Evolutionary conservation across 1,140 invertebrate species (phyloP), one percentile per base, ranked within the genome.

Genomic region (Lepidurus packardi): DNA sequence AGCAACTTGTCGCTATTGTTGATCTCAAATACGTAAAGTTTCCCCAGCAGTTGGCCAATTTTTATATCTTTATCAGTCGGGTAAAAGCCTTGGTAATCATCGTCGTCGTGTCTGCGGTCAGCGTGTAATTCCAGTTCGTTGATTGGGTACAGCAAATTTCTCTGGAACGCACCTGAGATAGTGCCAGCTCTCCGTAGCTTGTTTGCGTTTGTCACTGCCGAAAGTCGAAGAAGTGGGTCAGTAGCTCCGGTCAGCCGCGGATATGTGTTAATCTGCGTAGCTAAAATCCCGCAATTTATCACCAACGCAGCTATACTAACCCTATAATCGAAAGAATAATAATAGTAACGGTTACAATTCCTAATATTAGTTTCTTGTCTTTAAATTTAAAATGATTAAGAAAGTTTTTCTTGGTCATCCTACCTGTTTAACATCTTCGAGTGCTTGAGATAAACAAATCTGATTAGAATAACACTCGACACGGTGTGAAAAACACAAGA

Each of bases 101-200:
- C 53, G 13, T n/a, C 53, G 10, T 65, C 53, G 53, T 65, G 53
- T 65, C 53, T 65, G 53, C 53, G 53, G 53, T 65, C 53, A 65
- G 53, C 53, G 5, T 65, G 8, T 21, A 65, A 16, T 65, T 65
- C 53, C 21, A 65, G 53, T 65, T 65, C 53, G 53, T 65, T 65
- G 16, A 65, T 65, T 11, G 53, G 53, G 21, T 65, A 65, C 53
- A 65, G 13, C 53, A 65, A 65, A 16, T 16, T 21, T 65, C 53
- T 65, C 53, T 65, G 53, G 53, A 65, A 65, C 16, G 16, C 53
- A 11, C 53, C 53, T 7, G 53, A 65, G 53, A 16, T 65, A n/a
- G 9, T 65, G 53, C 1, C 13, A 16, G 13, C 4, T 65, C 21
- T 13, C 7, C 53, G 16, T 65, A 13, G 53, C 21, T 13, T 65